Conservation (phyloP, 37 sponge, comb jelly and placozoan genomes). For the Beroe forskalii region DNA sequence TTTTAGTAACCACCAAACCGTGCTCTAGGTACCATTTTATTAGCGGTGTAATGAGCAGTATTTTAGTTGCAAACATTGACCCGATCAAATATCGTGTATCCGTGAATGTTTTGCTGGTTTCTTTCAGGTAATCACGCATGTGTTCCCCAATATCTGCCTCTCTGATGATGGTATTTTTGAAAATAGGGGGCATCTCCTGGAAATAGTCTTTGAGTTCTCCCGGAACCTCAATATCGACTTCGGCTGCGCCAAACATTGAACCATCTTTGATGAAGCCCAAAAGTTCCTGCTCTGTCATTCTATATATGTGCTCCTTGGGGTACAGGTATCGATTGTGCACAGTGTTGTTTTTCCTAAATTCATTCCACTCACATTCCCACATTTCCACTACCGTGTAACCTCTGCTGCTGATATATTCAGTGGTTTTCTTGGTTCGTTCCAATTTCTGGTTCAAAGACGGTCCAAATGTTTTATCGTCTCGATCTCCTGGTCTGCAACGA, state of each 20-base stretch:
- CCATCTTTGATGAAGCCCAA: background rate
- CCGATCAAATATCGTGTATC: slow-evolving; percentile 2
- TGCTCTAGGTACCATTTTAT: slow-evolving; percentile 1
- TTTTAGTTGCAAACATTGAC: background rate
- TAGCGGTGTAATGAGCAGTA: slow-evolving; percentile 21
- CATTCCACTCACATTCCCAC: slow-evolving; percentile 21
- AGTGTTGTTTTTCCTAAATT: background rate
- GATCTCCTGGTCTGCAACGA: background rate
- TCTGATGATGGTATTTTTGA: background rate
- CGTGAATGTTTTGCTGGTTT: background rate
- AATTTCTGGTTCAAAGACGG: background rate
- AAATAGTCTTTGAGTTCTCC: background rate
- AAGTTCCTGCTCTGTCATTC: background rate
- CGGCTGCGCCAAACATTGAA: background rate
- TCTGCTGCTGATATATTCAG: background rate
- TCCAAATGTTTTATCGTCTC: background rate
- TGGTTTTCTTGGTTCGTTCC: background rate
- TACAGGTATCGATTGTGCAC: background rate
- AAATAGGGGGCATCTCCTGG: slow-evolving; percentile 16
- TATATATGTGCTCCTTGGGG: background rate
- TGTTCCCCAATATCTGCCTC: background rate
- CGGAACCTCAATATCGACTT: slow-evolving; percentile 17
- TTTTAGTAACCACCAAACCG: background rate
- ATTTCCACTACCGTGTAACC: background rate
- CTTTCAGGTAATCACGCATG: background rate